These are phyloP conservation scores for Emydoidea blandingii DNA, from an alignment of 2,797 vertebrate species.

Conservation along the genomic window DNA sequence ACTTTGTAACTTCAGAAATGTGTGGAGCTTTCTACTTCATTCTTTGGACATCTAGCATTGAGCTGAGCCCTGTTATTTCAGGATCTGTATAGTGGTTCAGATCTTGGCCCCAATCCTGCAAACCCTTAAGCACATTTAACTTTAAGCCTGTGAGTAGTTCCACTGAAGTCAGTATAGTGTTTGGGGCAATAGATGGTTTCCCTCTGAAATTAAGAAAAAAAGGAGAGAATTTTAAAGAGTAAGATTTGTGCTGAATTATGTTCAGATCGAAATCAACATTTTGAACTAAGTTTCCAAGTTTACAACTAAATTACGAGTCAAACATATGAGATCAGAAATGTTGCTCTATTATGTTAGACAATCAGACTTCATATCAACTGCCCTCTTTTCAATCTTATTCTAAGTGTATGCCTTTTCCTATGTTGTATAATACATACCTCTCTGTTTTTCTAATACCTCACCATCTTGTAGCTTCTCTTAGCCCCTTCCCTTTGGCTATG, in stretches of 20 bases:
- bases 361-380: neutral
- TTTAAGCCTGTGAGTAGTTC: neutral
- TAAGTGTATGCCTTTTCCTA: neutral
- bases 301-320: neutral
- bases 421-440: neutral
- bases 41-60: constrained; percentile 11
- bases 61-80: neutral
- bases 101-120: too few relatives aligned
- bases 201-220: neutral
- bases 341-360: neutral
- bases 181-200: neutral
- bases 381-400: neutral
- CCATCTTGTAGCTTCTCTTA: neutral
- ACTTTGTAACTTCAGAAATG: neutral
- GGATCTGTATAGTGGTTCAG: neutral
- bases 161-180: neutral
- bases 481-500: neutral
- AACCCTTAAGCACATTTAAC: neutral
- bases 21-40: neutral
- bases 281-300: neutral
- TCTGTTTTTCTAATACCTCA: neutral
- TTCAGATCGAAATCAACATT: neutral
- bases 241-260: neutral
- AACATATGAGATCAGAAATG: neutral
- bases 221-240: neutral